Percentiles rank a stretch among this genome's conserved stretches.
phyloP scores from a whole-genome alignment of 2,888 invertebrate species.

The Agriopis marginaria region DNA sequence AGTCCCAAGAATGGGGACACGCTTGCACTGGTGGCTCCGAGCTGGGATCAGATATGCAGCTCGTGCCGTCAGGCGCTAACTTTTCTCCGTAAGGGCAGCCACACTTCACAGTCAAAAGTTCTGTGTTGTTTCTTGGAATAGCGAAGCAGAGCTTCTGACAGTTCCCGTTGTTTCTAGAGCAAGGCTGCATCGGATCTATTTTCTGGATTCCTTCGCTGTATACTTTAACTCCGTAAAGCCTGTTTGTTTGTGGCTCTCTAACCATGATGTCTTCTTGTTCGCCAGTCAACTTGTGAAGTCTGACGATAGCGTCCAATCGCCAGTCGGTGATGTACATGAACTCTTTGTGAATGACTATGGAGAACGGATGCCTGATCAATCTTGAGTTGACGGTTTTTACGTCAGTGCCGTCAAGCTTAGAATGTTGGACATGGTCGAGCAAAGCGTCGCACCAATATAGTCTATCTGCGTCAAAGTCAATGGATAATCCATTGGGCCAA shows the following conservation, averaged over 20 bases:
- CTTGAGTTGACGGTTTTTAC: slow-evolving; percentile 95
- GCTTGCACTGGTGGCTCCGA: slow-evolving; percentile 95
- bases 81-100: slow-evolving; percentile 98
- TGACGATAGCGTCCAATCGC: slow-evolving; percentile 97
- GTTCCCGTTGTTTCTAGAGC: slow-evolving; percentile 93
- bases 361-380: slow-evolving; percentile 95
- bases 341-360: slow-evolving; percentile 95
- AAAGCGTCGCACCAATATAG: slow-evolving; percentile 99
- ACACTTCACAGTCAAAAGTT: slow-evolving; percentile 89
- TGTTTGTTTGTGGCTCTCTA: slow-evolving; percentile 95
- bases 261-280: slow-evolving; percentile 95
- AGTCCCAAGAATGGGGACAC: slow-evolving; percentile 97
- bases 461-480: slow-evolving; percentile 95
- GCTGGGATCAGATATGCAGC: slow-evolving; percentile 92
- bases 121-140: slow-evolving; percentile 88
- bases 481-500: slow-evolving; percentile 98
- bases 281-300: slow-evolving; percentile 95
- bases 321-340: slow-evolving; percentile 99
- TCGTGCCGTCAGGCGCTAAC: slow-evolving; percentile 89
- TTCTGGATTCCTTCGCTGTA: slow-evolving; percentile 92
- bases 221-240: slow-evolving; percentile 96
- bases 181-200: slow-evolving; percentile 92
- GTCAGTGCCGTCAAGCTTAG: slow-evolving; percentile 95
- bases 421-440: slow-evolving; percentile 97
- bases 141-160: slow-evolving; percentile 99